Base-by-base conservation (phyloP, 2,113 vertebrate genomes). In the Salminus brasiliensis region DNA sequence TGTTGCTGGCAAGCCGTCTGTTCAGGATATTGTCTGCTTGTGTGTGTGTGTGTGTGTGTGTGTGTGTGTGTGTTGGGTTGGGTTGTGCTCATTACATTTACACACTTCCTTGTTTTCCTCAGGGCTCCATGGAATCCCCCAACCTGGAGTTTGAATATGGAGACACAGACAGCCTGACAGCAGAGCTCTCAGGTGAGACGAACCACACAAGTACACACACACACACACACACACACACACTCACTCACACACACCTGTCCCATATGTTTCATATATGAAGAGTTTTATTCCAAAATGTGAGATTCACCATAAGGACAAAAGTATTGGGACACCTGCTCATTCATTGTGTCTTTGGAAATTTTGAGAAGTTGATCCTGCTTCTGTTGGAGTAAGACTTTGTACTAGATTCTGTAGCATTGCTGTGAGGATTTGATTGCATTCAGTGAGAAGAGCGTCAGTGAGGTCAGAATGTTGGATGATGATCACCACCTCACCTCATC, bases 61-160 rank as follows among this genome's bases (percentile, higher is more conserved):
- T 39, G n/a, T n/a, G 9, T 39, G 36, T 39, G 4, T 39, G 36
- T 39, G 36, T 39, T 9, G 43, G 43, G 25, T 52, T n/a, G 41
- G 74, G 79, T 79, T 82, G 72, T 53, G 76, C 79, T 73, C 49
- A 60, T 18, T 8, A 11, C 18, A 2, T 53, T 25, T 8, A 21
- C n/a, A 18, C 15, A 10, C 59, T 43, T 63, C 2, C 16, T 60
- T 78, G 2, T 45, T 47, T 80, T 25, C 89, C 78, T 0, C 90
- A 99, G 97, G 95, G 95, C 84, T 97, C 96, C 3, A 92, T 96
- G 93, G 97, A 99, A 87, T 96, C 94, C 55, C 95, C 96, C 53
- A 96, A 92, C 88, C 92, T 98, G 92, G 97, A 99, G 87, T 99
- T 99, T 32, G 95, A 96, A 36, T 99, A 99, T 11, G 94, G 96